These are phyloP conservation scores for Eulemur coronatus DNA, from an alignment of 2,797 vertebrate species.

Conservation along the genomic window DNA sequence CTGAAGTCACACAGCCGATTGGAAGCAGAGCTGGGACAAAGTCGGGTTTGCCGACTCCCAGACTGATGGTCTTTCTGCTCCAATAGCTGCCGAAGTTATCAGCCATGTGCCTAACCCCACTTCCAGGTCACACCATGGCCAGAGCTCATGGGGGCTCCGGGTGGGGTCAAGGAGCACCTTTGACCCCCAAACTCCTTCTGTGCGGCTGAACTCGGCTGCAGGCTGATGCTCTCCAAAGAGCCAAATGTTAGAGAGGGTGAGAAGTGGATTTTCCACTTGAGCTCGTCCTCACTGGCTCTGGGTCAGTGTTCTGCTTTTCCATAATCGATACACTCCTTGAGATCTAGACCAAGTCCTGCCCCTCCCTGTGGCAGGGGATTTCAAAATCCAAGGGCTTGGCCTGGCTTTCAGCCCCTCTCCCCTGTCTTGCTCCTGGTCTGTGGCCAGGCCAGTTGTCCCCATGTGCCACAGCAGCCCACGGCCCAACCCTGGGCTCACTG, in stretches of 20 bases:
- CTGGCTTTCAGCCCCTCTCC: background rate
- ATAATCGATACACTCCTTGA: background rate
- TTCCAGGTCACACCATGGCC: background rate
- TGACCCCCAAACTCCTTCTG: background rate
- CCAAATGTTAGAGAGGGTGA: background rate
- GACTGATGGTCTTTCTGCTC: background rate
- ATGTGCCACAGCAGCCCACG: background rate
- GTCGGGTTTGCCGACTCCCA: background rate
- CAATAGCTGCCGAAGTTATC: background rate
- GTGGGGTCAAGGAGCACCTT: background rate
- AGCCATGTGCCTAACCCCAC: background rate
- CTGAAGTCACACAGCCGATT: background rate
- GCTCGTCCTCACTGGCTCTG: background rate
- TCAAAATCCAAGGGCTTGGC: background rate
- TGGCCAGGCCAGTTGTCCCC: background rate
- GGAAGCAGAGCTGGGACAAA: background rate
- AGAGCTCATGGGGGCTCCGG: background rate
- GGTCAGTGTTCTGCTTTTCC: background rate
- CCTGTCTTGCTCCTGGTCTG: background rate
- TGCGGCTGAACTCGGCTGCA: background rate
- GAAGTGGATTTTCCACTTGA: conserved; percentile 41
- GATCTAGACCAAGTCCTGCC: background rate
- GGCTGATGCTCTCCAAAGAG: background rate
- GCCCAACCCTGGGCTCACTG: background rate
- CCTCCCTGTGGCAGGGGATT: background rate